Conservation (phyloP, 2,888 invertebrate genomes). For the Pammene fasciana region DNA sequence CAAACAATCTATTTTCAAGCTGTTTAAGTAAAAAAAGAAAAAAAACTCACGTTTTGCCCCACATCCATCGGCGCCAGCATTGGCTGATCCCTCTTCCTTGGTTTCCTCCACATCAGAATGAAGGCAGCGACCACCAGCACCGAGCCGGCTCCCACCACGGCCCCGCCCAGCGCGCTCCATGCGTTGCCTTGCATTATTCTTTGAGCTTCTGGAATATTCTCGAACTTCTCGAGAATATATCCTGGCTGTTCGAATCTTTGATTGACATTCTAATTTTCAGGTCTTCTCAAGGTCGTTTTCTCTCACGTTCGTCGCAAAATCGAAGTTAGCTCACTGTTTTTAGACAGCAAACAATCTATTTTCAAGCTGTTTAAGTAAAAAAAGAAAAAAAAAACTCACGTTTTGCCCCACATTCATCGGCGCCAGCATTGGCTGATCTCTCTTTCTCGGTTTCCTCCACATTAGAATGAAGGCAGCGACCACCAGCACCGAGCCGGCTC, state of each 20-base stretch:
- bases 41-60: constrained; percentile 73
- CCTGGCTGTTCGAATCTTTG: not conserved
- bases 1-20: too few relatives aligned
- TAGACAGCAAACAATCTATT: too few relatives aligned
- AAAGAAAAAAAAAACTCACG: too few relatives aligned
- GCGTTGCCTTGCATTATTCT: constrained; percentile 53
- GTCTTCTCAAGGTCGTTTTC: too few relatives aligned
- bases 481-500: constrained; percentile 70
- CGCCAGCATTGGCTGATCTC: constrained; percentile 62
- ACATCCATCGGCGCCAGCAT: constrained; percentile 72
- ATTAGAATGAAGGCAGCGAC: constrained; percentile 66
- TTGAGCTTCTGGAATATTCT: not conserved
- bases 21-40: too few relatives aligned
- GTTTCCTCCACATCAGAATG: constrained; percentile 66
- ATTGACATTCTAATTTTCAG: too few relatives aligned
- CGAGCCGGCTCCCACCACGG: constrained; percentile 69
- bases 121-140: constrained; percentile 69
- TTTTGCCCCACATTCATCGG: constrained; percentile 73
- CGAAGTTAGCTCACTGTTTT: too few relatives aligned
- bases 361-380: too few relatives aligned
- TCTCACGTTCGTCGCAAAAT: too few relatives aligned
- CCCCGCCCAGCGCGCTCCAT: constrained; percentile 74
- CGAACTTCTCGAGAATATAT: not conserved
- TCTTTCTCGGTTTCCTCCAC: constrained; percentile 65
- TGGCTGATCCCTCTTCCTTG: constrained; percentile 61